These are phyloP conservation scores for Alexandromys fortis DNA, from an alignment of 2,113 vertebrate species.

Conservation along the genomic window DNA sequence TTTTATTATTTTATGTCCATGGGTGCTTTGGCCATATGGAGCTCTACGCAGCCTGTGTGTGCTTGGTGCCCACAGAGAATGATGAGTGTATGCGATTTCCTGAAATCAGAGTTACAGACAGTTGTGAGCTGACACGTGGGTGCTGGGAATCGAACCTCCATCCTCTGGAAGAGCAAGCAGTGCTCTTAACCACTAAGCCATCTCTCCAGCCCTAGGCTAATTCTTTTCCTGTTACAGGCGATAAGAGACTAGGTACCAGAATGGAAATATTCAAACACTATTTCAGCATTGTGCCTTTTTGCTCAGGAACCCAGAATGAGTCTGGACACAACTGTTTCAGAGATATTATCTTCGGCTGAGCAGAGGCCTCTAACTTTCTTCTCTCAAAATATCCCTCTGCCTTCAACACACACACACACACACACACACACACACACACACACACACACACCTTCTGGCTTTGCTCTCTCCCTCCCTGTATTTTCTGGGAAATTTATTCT, in stretches of 20 bases:
- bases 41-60: too few species aligned
- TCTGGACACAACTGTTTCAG: neutral
- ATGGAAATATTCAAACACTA: neutral
- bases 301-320: neutral
- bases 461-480: neutral
- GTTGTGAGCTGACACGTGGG: neutral
- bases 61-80: neutral
- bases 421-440: neutral
- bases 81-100: neutral
- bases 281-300: neutral
- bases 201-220: neutral
- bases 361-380: neutral
- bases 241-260: neutral
- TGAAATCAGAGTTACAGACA: neutral
- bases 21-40: neutral
- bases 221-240: neutral
- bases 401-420: neutral
- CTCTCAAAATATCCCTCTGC: neutral
- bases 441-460: neutral
- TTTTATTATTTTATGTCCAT: neutral
- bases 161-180: neutral
- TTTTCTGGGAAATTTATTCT: neutral
- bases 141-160: neutral
- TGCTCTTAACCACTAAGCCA: neutral
- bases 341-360: neutral